Percentiles rank a stretch among this genome's conserved stretches.
These are phyloP conservation scores for Bufo bufo DNA, from an alignment of 2,113 vertebrate genomes.

Conservation along the genomic window DNA sequence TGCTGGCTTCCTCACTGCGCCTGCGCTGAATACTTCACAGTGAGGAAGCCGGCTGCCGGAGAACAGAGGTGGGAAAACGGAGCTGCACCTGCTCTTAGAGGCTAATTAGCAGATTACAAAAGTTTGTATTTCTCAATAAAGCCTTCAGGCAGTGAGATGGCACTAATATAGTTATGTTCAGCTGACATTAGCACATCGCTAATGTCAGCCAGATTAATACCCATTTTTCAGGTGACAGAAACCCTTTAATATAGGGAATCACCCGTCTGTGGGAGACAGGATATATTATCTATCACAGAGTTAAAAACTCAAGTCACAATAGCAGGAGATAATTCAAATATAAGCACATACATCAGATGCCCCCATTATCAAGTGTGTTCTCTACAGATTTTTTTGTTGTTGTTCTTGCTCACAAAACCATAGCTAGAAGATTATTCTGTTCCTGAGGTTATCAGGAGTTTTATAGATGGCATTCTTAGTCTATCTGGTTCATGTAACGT, in stretches of 20 bases:
- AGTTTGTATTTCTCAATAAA: too few relatives aligned
- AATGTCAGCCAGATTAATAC: too few relatives aligned
- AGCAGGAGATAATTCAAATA: not conserved
- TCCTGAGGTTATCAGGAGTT: not conserved
- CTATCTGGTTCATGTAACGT: conserved; percentile 7
- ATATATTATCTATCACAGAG: not conserved
- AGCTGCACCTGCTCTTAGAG: too few relatives aligned
- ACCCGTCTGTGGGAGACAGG: not conserved
- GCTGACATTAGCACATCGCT: too few relatives aligned
- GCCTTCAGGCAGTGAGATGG: too few relatives aligned
- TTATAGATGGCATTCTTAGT: conserved; percentile 22
- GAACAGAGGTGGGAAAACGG: too few relatives aligned
- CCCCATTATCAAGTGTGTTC: not conserved
- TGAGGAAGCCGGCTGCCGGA: too few relatives aligned
- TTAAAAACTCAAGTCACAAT: not conserved
- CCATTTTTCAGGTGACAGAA: too few relatives aligned
- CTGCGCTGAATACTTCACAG: too few relatives aligned
- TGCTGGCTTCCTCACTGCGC: too few relatives aligned
- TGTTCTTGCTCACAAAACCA: conserved; percentile 11
- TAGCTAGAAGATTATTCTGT: not conserved
- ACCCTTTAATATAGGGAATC: not conserved
- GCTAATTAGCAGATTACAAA: too few relatives aligned
- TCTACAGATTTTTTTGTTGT: not conserved
- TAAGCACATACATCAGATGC: not conserved
- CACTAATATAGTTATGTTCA: too few relatives aligned